Base-by-base conservation (phyloP, 2,113 vertebrate genomes). In the Myiagra hebetior region DNA sequence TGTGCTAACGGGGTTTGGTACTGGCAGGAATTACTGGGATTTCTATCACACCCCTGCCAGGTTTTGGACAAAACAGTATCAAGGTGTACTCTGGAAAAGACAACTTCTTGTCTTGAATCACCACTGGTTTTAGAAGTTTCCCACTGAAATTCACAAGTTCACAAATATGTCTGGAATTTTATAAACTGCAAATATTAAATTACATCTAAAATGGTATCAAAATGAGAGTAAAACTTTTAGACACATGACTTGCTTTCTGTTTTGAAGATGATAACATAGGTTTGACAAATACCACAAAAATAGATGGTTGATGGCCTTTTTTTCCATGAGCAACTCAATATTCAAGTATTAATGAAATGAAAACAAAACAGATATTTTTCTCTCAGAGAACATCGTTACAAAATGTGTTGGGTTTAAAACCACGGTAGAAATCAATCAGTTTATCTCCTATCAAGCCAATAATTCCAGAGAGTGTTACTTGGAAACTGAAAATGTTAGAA, bases 181-280 rank as follows among this genome's bases (percentile, higher is more conserved):
- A 59, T 27, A 30, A 67, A 50, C 8, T 18, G 7, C 5, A 35
- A 14, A 8, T 63, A 63, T 19, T 22, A 33, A 21, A 47, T 3
- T 7, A 31, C 2, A 70, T 9, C 11, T 50, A 49, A n/a, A 57
- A 18, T 0, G 0, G 30, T 35, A 49, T 39, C 8, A 46, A 50
- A 67, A n/a, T 13, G 6, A 63, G 6, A 53, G 10, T 1, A 75
- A 65, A 27, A 55, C 12, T 44, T 77, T 23, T 13, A 64, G 21
- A 62, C 11, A 42, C 1, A 2, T 8, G 6, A 17, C 5, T 50
- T 64, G 2, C 37, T 78, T 59, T 55, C 11, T 28, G 28, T 65
- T 26, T 50, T 41, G 49, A 60, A 81, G 2, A 60, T 27, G 4
- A 35, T 53, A 62, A 41, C 1, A 4, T 2, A 27, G 12, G 56